A percentile compares a stretch with the other conserved stretches of the same genome.
phyloP scores from a whole-genome alignment of 2,888 invertebrate species.

The Agrochola lychnidis region DNA sequence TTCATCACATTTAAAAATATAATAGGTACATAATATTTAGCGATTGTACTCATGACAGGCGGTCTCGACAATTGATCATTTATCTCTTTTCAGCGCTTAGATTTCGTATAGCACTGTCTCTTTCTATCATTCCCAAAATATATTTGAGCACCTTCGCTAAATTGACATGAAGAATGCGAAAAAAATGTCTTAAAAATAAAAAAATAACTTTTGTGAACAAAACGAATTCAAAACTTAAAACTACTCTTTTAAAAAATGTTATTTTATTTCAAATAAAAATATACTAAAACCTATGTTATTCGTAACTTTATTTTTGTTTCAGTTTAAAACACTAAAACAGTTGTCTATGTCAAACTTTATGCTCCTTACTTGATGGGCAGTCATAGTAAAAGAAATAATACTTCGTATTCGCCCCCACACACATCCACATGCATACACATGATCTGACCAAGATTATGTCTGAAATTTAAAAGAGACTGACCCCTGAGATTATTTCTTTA shows the following conservation, averaged over 20 bases:
- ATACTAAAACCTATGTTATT: constrained; percentile 51
- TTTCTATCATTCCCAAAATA: constrained; percentile 11
- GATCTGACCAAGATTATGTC: neutral
- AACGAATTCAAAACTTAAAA: constrained; percentile 38
- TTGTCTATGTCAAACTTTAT: constrained; percentile 22
- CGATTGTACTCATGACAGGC: constrained; percentile 6
- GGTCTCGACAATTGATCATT: neutral
- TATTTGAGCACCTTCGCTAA: constrained; percentile 6
- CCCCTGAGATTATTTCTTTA: neutral
- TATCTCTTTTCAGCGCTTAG: constrained; percentile 9
- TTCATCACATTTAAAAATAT: constrained; percentile 40
- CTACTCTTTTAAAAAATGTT: constrained; percentile 43
- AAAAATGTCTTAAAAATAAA: constrained; percentile 1
- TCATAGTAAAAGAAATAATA: neutral
- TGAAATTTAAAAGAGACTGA: neutral
- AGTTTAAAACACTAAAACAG: constrained; percentile 63
- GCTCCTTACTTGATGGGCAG: neutral
- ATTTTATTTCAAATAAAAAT: constrained; percentile 36
- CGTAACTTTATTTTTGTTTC: constrained; percentile 45
- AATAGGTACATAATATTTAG: constrained; percentile 19
- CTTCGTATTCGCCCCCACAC: neutral
- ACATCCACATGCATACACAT: neutral
- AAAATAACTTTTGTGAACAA: constrained; percentile 19
- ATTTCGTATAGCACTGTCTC: neutral
- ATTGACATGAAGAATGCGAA: constrained; percentile 5